Evolutionary conservation across 1,140 invertebrate species (phyloP).

Genomic region (Tenebrio molitor): DNA sequence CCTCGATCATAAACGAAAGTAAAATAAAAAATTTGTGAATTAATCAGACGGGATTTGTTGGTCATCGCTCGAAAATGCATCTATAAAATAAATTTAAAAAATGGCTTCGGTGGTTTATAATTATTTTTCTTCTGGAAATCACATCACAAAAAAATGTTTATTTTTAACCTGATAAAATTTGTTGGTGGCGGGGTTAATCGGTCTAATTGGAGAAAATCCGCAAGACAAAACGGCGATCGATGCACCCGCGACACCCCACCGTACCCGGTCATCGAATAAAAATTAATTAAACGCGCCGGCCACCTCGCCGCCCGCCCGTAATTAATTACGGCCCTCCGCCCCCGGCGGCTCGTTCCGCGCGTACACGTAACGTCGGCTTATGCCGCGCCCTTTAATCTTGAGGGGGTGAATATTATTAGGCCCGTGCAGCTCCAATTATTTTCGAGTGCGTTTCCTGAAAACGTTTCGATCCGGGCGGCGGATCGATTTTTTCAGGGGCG

Average conservation of each 20-base stretch:
- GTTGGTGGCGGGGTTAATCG: slow-evolving; percentile 10
- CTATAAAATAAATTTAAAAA: no score
- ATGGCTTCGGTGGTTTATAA: no score
- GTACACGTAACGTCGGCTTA: not conserved
- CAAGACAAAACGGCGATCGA: slow-evolving; percentile 3
- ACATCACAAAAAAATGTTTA: no score
- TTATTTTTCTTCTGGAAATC: no score
- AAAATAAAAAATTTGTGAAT: no score
- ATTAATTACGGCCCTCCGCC: slow-evolving; percentile 5
- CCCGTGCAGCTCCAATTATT: no score
- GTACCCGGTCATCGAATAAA: slow-evolving; percentile 23
- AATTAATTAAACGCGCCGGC: slow-evolving; percentile 28
- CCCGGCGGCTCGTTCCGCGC: no score
- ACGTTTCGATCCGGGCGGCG: not conserved
- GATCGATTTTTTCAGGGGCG: no score
- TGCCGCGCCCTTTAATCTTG: slow-evolving; percentile 22
- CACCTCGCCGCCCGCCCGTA: not conserved
- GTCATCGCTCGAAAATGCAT: no score
- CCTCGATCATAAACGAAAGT: no score
- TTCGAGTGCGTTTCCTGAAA: not conserved
- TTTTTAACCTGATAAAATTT: no score
- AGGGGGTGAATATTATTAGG: slow-evolving; percentile 12
- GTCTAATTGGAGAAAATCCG: slow-evolving; percentile 28
- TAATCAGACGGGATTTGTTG: no score
- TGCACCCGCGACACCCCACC: not conserved